Base-by-base conservation (phyloP, 1,140 invertebrate genomes). In the Drosophila arizonae region DNA sequence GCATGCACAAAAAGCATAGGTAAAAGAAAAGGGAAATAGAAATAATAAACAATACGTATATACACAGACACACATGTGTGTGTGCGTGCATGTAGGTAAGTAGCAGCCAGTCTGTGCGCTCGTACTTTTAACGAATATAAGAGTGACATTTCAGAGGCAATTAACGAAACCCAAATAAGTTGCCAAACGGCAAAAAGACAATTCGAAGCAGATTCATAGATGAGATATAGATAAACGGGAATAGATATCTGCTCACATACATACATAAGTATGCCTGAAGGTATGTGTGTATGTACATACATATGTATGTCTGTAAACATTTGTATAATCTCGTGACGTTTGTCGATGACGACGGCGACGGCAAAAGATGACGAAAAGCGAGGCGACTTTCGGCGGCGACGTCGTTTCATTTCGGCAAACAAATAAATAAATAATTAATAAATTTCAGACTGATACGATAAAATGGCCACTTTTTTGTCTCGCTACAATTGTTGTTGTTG, bases 361-460 rank as follows among this genome's bases (percentile, higher is more conserved):
- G 43, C 66, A 64, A 72, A 67, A 66, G 43, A 78, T 60, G 48
- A 48, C 64, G 50, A 78, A 81, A 54, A 60, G 9, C 43, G 58
- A 57, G 52, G 15, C 21, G n/a, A 46, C 68, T 46, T 21, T 11
- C 54, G 41, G 39, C 48, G 61, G 67, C 46, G 45, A 65, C 46
- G 56, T 64, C 56, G 64, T 62, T 68, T 80, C 77, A 73, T 82
- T 78, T 68, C 67, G 63, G 67, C 77, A 69, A 76, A 78, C 75
- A 68, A 68, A 72, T 46, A 85, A 85, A 85, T 86, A 81, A 81
- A 72, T 72, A 87, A 81, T 81, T 81, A 72, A 81, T 81, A 81
- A 86, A 87, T 85, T 76, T 57, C 66, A 85, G 85, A 76, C 21
- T 67, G 69, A 81, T 71, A 68, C 76, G 52, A 65, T 79, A 58